These are phyloP conservation scores for Omphaloscelis lunosa DNA, from an alignment of 2,888 invertebrate species.

Conservation along the genomic window DNA sequence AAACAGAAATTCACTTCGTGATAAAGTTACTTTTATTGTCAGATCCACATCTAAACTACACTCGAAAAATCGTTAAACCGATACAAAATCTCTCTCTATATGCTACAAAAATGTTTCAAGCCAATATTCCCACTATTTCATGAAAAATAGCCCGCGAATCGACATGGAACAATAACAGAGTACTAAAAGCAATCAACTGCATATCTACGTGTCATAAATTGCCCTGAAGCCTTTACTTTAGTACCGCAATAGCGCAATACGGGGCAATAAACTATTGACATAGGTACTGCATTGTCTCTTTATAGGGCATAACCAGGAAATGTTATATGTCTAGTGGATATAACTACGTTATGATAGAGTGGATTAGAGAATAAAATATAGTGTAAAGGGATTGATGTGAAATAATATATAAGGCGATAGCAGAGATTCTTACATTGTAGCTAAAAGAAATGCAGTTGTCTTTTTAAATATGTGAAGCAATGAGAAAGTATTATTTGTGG, in stretches of 20 bases:
- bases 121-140: constrained; percentile 24
- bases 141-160: constrained; percentile 43
- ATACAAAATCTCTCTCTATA: constrained; percentile 8
- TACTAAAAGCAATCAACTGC: constrained; percentile 52
- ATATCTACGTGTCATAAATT: constrained; percentile 57
- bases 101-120: constrained; percentile 34
- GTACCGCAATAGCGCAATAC: constrained; percentile 38
- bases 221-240: constrained; percentile 52
- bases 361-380: constrained; percentile 53
- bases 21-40: constrained; percentile 13
- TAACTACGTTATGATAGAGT: constrained; percentile 34
- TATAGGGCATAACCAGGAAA: constrained; percentile 40
- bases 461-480: neutral
- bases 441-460: neutral
- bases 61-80: constrained; percentile 7
- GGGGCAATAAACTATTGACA: constrained; percentile 52
- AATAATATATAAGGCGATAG: constrained; percentile 19
- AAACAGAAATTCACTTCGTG: neutral
- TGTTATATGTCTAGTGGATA: neutral
- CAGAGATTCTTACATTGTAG: neutral
- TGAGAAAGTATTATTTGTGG: too few relatives aligned
- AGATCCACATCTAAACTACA: constrained; percentile 7
- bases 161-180: constrained; percentile 39
- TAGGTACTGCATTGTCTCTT: constrained; percentile 49
- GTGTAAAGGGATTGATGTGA: constrained; percentile 32